Conservation (phyloP, 2,113 vertebrate species). For the Ploceus nigricollis region DNA sequence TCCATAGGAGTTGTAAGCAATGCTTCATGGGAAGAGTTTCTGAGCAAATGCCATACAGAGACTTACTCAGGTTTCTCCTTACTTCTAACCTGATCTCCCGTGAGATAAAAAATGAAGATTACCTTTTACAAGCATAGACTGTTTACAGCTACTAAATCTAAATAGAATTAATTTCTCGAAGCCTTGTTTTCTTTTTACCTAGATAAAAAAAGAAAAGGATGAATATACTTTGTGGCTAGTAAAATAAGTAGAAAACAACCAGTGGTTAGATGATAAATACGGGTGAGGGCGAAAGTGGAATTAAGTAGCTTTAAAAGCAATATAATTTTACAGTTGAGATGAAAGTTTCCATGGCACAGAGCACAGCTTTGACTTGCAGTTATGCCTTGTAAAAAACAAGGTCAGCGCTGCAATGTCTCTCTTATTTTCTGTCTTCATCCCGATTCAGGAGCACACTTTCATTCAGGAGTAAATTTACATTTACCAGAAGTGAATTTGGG, state of each 20-base stretch:
- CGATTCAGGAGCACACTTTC: neutral
- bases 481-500: neutral
- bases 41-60: neutral
- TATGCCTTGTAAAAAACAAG: neutral
- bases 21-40: neutral
- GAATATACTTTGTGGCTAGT: neutral
- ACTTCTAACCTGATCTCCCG: neutral
- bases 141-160: neutral
- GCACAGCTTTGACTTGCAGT: neutral
- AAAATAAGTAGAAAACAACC: neutral
- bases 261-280: neutral
- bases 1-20: neutral
- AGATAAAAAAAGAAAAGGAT: neutral
- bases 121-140: neutral
- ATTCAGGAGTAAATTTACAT: neutral
- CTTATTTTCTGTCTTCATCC: neutral
- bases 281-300: neutral
- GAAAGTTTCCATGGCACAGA: neutral
- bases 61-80: neutral
- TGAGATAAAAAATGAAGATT: neutral
- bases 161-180: neutral
- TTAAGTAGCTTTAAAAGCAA: neutral
- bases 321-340: neutral
- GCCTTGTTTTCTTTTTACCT: neutral
- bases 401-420: rapidly evolving